A percentile compares a stretch with the other conserved stretches of the same genome.
Evolutionary conservation across 92 coral and sea anemone genomes (phyloP).

Genomic region (Phenganax marumi): DNA sequence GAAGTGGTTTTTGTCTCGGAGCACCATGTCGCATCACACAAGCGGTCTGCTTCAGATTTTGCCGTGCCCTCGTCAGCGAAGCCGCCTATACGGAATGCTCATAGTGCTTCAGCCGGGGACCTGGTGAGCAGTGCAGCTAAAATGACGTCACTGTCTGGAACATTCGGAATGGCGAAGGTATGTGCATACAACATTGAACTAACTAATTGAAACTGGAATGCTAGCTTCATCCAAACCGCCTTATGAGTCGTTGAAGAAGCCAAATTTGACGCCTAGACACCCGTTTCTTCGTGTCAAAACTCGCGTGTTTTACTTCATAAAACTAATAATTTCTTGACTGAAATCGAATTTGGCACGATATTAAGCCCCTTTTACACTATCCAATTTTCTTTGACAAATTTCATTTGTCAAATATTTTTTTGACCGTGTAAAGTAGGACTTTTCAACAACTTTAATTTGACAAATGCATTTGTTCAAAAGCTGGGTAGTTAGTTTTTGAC

Average conservation of each 20-base stretch:
- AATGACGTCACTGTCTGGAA: constrained; percentile 10
- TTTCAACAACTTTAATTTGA: too few relatives aligned
- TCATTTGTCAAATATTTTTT: too few relatives aligned
- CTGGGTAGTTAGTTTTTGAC: too few relatives aligned
- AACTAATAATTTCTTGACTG: too few relatives aligned
- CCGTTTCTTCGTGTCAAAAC: too few relatives aligned
- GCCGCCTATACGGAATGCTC: background rate
- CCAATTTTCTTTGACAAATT: too few relatives aligned
- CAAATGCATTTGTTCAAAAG: too few relatives aligned
- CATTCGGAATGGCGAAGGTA: constrained; percentile 1
- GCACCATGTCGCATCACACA: constrained; percentile 15
- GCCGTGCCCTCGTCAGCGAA: background rate
- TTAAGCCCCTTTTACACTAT: too few relatives aligned
- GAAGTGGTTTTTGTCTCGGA: constrained; percentile 16
- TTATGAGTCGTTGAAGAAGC: background rate
- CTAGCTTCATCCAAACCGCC: background rate
- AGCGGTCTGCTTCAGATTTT: constrained; percentile 34
- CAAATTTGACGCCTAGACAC: too few relatives aligned
- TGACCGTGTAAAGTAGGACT: too few relatives aligned
- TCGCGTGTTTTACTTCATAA: too few relatives aligned
- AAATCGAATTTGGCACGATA: too few relatives aligned
- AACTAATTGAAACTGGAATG: background rate
- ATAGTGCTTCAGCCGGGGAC: constrained; percentile 39
- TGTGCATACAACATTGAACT: background rate
- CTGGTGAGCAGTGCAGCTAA: constrained; percentile 11